Conservation (phyloP, 53 echinoderm and acorn worm genomes). For the Patiria pectinifera region DNA sequence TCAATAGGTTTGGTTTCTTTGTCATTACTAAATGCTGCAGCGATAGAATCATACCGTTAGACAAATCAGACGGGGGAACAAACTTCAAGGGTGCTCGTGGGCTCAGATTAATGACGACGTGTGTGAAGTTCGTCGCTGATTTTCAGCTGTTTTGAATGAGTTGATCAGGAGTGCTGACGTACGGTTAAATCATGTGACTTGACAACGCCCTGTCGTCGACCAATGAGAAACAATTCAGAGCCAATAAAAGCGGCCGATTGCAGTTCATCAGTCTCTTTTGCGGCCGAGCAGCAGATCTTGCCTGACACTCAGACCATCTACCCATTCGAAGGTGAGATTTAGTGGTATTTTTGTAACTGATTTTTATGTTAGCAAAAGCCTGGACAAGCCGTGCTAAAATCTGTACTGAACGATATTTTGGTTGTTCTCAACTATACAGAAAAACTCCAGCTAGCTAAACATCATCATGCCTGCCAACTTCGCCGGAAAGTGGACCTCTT, state of each 20-base stretch:
- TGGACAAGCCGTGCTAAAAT: too few species aligned
- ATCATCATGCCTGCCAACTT: constrained; percentile 59
- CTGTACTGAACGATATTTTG: neutral
- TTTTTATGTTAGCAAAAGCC: neutral
- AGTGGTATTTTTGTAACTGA: neutral
- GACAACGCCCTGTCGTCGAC: neutral
- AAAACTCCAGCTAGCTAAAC: neutral
- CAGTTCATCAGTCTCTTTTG: neutral
- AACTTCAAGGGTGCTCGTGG: neutral
- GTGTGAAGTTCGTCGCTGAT: neutral
- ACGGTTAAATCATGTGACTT: neutral
- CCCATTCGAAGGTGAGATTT: neutral
- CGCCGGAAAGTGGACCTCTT: constrained; percentile 78
- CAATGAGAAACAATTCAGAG: neutral
- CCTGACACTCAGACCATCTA: neutral
- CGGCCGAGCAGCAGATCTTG: neutral
- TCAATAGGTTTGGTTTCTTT: too few species aligned
- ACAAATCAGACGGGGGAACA: neutral
- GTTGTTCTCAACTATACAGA: neutral
- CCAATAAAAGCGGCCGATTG: neutral
- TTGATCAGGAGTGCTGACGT: neutral
- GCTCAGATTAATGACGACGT: too few species aligned
- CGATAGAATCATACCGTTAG: neutral
- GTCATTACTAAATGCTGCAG: too few species aligned
- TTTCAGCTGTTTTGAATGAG: neutral